Conservation (phyloP, 2,113 vertebrate genomes). For the Limnothrissa miodon region DNA sequence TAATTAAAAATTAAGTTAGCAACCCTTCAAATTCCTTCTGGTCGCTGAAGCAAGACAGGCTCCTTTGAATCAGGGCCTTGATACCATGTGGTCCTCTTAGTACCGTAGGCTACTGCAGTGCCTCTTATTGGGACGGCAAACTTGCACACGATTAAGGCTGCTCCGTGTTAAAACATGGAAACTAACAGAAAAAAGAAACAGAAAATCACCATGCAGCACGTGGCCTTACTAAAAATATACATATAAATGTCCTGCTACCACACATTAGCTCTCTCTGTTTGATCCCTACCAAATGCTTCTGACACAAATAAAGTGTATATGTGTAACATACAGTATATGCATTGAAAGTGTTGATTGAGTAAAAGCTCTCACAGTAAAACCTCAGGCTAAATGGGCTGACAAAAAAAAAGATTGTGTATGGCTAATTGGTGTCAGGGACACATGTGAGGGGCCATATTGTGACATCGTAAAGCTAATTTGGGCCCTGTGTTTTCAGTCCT, state of each 20-base stretch:
- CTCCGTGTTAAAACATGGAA: not conserved
- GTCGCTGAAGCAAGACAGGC: conserved; percentile 29
- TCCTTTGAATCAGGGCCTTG: conserved; percentile 28
- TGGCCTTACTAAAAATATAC: not conserved
- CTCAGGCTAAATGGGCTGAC: not conserved
- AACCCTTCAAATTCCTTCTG: conserved; percentile 27
- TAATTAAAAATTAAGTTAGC: not conserved
- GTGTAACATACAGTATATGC: not conserved
- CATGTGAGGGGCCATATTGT: conserved; percentile 40
- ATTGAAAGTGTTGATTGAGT: not conserved
- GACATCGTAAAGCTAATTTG: conserved; percentile 58
- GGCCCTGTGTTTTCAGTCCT: conserved; percentile 50
- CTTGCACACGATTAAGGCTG: not conserved
- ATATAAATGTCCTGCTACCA: not conserved
- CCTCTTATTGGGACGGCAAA: not conserved
- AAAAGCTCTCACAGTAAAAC: not conserved
- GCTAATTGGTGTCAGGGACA: conserved; percentile 55
- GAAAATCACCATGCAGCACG: not conserved
- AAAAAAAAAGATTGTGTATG: conserved; percentile 38
- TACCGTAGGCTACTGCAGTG: not conserved
- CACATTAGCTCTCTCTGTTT: not conserved
- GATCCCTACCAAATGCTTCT: not conserved
- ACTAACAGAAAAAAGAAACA: not conserved
- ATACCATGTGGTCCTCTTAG: conserved; percentile 35
- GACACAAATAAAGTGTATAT: not conserved